Evolutionary conservation across 2,113 vertebrate species (phyloP).

Genomic region (Grammomys surdaster): DNA sequence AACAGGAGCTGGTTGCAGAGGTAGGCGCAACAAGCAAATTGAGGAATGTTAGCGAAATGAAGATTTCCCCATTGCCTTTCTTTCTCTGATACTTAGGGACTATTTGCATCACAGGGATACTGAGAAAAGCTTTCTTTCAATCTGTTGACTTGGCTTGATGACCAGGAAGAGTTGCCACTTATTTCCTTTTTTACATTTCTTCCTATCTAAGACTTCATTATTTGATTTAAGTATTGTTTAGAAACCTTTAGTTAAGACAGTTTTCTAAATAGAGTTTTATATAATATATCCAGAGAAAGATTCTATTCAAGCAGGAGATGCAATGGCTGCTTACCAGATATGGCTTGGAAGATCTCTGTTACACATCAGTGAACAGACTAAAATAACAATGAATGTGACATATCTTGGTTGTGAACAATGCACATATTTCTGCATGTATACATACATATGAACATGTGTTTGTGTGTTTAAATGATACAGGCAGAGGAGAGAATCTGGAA

Average conservation of each 20-base stretch:
- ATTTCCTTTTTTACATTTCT: not conserved
- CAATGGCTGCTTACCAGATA: not conserved
- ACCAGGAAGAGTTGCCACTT: not conserved
- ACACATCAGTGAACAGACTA: not conserved
- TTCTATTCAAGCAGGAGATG: not conserved
- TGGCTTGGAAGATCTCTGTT: not conserved
- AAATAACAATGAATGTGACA: not conserved
- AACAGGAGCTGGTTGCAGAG: not conserved
- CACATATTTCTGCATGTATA: not conserved
- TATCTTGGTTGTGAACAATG: conserved; percentile 12
- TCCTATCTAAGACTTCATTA: not conserved
- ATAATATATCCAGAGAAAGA: not conserved
- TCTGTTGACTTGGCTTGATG: conserved; percentile 24
- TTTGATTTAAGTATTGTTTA: not conserved
- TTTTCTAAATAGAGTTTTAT: conserved; percentile 23
- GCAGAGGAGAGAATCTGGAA: conserved; percentile 10
- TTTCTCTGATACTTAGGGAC: not conserved
- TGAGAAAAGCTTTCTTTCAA: not conserved
- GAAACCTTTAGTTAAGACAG: conserved; percentile 20
- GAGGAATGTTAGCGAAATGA: not conserved
- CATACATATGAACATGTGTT: too few species aligned
- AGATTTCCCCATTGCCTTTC: not conserved
- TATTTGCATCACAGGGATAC: not conserved
- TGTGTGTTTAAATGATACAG: not conserved
- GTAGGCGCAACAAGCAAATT: not conserved